Percentiles rank a stretch among this genome's conserved stretches.
Conservation (phyloP, 2,888 invertebrate species). For the Dexiosoma caninum region DNA sequence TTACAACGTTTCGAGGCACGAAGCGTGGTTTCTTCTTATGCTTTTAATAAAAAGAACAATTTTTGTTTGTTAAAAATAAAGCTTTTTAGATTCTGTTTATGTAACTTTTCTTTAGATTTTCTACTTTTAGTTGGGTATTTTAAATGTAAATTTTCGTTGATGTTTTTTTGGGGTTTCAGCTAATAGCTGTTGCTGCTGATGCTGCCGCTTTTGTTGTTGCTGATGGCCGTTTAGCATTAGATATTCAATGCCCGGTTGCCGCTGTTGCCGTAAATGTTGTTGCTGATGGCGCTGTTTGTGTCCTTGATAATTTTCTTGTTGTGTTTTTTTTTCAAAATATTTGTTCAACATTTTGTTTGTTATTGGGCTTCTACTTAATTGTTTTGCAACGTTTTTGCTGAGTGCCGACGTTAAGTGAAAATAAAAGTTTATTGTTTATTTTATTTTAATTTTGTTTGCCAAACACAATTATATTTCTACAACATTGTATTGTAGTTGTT, state of each 20-base stretch:
- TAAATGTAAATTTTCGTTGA: constrained; percentile 50
- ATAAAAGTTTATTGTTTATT: constrained; percentile 22
- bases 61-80: neutral
- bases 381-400: constrained; percentile 22
- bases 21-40: neutral
- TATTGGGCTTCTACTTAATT: constrained; percentile 27
- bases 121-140: constrained; percentile 39
- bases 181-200: constrained; percentile 5
- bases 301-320: constrained; percentile 25
- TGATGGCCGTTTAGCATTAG: neutral
- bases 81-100: neutral
- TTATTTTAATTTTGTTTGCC: constrained; percentile 31
- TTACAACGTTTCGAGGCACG: neutral
- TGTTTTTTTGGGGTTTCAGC: constrained; percentile 26
- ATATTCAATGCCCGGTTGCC: constrained; percentile 15
- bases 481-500: constrained; percentile 5
- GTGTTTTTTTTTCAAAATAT: constrained; percentile 39
- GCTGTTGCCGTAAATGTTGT: constrained; percentile 4
- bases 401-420: neutral
- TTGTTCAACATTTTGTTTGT: constrained; percentile 56
- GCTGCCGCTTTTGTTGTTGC: constrained; percentile 6
- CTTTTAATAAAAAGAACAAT: neutral
- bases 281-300: constrained; percentile 34
- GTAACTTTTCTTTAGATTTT: neutral
- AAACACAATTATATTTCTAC: constrained; percentile 35